phyloP scores from a whole-genome alignment of 2,888 invertebrate species.

The Campoplex capitator region DNA sequence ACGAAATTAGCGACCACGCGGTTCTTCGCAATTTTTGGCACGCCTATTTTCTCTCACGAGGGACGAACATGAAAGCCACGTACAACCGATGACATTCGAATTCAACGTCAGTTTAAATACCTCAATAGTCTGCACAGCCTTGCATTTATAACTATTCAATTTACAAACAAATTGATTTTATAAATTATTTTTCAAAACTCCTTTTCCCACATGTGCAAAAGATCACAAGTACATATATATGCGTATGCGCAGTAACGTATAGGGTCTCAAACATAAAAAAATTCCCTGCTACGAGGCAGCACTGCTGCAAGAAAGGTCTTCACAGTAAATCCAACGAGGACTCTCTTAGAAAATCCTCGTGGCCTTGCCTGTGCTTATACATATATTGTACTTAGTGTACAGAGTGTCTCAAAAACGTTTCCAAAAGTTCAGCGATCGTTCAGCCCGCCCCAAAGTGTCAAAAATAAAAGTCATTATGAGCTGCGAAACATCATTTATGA shows the following conservation, averaged over 20 bases:
- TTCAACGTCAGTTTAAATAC: neutral
- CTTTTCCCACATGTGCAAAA: neutral
- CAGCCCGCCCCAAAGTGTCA: no score
- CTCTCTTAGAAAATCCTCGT: slow-evolving; percentile 14
- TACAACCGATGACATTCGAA: slow-evolving; percentile 2
- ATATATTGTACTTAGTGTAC: neutral
- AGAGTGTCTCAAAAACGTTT: neutral
- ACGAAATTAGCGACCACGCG: slow-evolving; percentile 83
- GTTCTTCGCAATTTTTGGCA: slow-evolving; percentile 78
- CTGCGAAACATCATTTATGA: neutral
- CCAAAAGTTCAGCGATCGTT: neutral
- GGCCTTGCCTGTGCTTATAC: slow-evolving; percentile 34
- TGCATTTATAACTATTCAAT: neutral
- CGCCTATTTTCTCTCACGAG: slow-evolving; percentile 63
- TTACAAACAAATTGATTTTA: neutral
- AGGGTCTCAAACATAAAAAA: neutral
- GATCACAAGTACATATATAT: neutral
- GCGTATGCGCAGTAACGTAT: neutral
- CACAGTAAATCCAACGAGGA: slow-evolving; percentile 12
- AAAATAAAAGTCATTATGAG: neutral
- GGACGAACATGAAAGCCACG: slow-evolving; percentile 1
- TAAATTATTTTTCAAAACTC: neutral
- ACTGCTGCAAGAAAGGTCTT: slow-evolving; percentile 21
- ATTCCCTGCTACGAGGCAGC: slow-evolving; percentile 1
- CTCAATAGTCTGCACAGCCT: neutral